phyloP scores from a whole-genome alignment of 2,113 vertebrate genomes.

The Scophthalmus maximus region DNA sequence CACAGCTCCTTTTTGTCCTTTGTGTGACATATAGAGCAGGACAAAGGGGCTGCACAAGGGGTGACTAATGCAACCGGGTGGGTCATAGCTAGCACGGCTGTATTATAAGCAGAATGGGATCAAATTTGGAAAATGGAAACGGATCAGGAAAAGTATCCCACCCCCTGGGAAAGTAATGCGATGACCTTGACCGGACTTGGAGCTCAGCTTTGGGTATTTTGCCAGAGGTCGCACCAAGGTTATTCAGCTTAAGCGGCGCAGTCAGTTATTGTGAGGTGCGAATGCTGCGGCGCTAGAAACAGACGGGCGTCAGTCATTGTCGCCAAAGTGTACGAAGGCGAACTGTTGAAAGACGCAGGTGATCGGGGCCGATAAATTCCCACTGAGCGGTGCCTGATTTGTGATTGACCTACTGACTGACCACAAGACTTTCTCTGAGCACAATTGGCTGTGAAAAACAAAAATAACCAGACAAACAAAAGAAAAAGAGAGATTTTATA shows the following conservation, averaged over 20 bases:
- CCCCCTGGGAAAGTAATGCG: slow-evolving; percentile 52
- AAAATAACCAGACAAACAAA: slow-evolving; percentile 70
- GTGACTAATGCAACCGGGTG: slow-evolving; percentile 76
- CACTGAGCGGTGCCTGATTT: slow-evolving; percentile 40
- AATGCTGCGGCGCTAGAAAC: slow-evolving; percentile 26
- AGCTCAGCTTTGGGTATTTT: slow-evolving; percentile 62
- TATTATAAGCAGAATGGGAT: slow-evolving; percentile 70
- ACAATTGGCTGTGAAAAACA: slow-evolving; percentile 73
- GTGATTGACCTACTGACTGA: slow-evolving; percentile 62
- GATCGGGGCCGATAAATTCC: slow-evolving; percentile 34
- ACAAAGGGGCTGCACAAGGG: slow-evolving; percentile 52
- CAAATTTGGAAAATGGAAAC: slow-evolving; percentile 68
- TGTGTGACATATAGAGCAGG: slow-evolving; percentile 53
- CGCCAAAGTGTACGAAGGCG: slow-evolving; percentile 11
- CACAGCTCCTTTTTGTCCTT: slow-evolving; percentile 63
- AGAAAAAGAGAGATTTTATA: slow-evolving; percentile 51
- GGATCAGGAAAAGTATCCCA: slow-evolving; percentile 46
- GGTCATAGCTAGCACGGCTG: slow-evolving; percentile 55
- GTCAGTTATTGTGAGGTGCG: slow-evolving; percentile 26
- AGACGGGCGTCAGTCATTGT: slow-evolving; percentile 18
- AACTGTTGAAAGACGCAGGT: slow-evolving; percentile 23
- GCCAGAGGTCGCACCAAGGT: slow-evolving; percentile 69
- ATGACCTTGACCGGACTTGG: slow-evolving; percentile 68
- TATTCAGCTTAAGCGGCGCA: slow-evolving; percentile 54
- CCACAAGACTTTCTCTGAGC: slow-evolving; percentile 53